These are phyloP conservation scores for Lasioglossum zephyrum DNA, from an alignment of 2,888 invertebrate genomes.

Conservation along the genomic window DNA sequence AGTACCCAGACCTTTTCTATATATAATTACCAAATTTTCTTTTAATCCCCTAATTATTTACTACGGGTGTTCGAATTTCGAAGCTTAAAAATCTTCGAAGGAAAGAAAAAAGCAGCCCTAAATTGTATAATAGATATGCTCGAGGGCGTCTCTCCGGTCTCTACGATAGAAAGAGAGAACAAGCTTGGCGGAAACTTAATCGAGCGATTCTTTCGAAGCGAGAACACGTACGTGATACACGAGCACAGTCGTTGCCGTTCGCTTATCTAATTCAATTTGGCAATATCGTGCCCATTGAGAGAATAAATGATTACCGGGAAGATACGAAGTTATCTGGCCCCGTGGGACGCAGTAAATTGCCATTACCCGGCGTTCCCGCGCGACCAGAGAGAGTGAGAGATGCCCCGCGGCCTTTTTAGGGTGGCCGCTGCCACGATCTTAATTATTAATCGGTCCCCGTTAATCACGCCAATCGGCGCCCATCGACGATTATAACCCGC, in stretches of 20 bases:
- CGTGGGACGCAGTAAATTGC: constrained; percentile 83
- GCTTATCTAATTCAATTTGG: constrained; percentile 84
- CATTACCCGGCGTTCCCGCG: constrained; percentile 76
- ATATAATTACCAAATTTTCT: no score
- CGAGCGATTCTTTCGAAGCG: constrained; percentile 42
- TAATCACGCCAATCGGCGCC: constrained; percentile 69
- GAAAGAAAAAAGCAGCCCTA: not conserved
- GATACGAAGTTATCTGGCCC: constrained; percentile 84
- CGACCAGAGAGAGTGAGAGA: constrained; percentile 44
- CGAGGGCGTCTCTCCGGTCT: not conserved
- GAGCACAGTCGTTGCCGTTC: constrained; percentile 61
- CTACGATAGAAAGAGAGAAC: not conserved
- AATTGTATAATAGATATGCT: constrained; percentile 38
- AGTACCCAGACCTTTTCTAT: no score
- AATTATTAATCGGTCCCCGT: constrained; percentile 80
- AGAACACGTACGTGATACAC: constrained; percentile 73
- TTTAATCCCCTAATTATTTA: no score
- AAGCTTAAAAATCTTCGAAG: no score
- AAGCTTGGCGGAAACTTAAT: not conserved
- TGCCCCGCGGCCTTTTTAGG: constrained; percentile 70
- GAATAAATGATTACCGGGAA: constrained; percentile 83
- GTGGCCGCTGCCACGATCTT: constrained; percentile 68
- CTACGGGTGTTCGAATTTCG: no score
- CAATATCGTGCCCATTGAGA: constrained; percentile 82
- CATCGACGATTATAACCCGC: constrained; percentile 53